A percentile compares a stretch with the other conserved stretches of the same genome.
Conservation (phyloP, 2,113 vertebrate species). For the Dasyurus viverrinus region DNA sequence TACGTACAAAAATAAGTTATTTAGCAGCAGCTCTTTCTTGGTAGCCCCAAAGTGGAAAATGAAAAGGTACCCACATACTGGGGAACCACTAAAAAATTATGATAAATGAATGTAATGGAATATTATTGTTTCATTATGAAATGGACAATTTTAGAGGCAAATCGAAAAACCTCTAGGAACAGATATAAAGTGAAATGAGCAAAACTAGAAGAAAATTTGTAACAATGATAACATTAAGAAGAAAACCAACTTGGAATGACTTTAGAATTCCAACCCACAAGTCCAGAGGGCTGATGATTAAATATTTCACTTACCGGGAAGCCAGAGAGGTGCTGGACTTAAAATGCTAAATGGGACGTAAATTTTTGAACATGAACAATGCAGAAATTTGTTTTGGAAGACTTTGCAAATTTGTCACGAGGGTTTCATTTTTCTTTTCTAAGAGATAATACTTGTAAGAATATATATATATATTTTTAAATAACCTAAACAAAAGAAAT, state of each 20-base stretch:
- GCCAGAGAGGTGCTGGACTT: not conserved
- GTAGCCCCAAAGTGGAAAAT: not conserved
- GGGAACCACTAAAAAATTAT: not conserved
- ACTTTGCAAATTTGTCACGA: not conserved
- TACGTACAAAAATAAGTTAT: not conserved
- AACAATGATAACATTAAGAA: too few species aligned
- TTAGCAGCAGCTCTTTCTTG: not conserved
- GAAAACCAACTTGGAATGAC: not conserved
- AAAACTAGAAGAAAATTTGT: not conserved
- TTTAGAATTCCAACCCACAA: not conserved
- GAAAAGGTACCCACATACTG: not conserved
- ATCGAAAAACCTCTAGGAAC: not conserved
- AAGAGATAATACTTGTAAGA: not conserved
- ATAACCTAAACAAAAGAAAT: not conserved
- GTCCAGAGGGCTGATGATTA: not conserved
- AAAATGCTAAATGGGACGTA: not conserved
- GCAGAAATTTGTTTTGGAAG: not conserved
- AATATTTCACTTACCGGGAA: not conserved
- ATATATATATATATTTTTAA: not conserved
- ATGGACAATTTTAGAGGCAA: not conserved
- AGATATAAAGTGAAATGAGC: not conserved
- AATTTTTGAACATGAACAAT: not conserved
- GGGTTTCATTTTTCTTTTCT: not conserved
- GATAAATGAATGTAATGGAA: too few species aligned
- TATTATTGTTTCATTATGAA: not conserved